Evolutionary conservation across 2,113 vertebrate genomes (phyloP).

Genomic region (Brachyhypopomus occidentalis): DNA sequence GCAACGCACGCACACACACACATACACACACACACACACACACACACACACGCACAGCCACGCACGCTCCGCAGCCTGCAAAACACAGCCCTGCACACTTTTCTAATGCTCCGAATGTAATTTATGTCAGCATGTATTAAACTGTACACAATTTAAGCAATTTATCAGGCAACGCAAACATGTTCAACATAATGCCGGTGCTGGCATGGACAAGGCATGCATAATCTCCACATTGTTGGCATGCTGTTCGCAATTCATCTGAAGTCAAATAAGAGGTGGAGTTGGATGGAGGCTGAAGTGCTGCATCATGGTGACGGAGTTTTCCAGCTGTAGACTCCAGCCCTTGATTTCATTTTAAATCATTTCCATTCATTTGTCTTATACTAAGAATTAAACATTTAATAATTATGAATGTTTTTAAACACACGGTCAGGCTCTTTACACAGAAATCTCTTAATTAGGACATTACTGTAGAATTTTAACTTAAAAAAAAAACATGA

Average conservation of each 20-base stretch:
- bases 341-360: no score
- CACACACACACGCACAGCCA: not conserved
- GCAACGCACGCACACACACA: no score
- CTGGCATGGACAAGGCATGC: no score
- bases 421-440: not conserved
- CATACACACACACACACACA: not conserved
- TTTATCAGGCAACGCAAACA: no score
- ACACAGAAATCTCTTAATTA: not conserved
- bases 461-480: not conserved
- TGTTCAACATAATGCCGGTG: no score
- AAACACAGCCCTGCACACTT: not conserved
- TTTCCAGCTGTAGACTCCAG: no score
- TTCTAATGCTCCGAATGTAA: not conserved
- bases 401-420: not conserved
- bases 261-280: not conserved
- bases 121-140: not conserved
- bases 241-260: not conserved
- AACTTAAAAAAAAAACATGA: not conserved
- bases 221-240: not conserved
- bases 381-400: not conserved
- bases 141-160: no score
- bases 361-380: not conserved
- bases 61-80: not conserved
- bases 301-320: no score
- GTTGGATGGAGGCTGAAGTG: no score